These are phyloP conservation scores for Idaea straminata DNA, from an alignment of 2,888 invertebrate species.

Conservation along the genomic window DNA sequence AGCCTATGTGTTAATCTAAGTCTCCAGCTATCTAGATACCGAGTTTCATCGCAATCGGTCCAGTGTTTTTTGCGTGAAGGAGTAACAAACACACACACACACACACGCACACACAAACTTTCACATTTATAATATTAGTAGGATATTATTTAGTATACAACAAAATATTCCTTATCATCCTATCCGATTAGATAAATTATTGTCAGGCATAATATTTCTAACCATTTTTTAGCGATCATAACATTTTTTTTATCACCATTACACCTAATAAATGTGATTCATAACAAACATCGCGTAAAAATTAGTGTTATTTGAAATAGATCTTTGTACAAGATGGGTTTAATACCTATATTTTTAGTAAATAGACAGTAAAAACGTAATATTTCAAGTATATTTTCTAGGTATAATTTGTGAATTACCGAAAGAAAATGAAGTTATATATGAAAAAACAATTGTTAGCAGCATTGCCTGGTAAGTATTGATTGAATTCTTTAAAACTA, in stretches of 20 bases:
- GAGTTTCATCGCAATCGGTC: no score
- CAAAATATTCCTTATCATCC: neutral
- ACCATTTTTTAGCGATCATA: neutral
- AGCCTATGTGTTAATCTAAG: no score
- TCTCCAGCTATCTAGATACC: no score
- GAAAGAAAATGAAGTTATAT: neutral
- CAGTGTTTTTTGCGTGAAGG: no score
- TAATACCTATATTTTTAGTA: no score
- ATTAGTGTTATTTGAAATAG: neutral
- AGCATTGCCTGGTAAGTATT: neutral
- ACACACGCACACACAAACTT: no score
- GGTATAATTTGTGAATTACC: neutral
- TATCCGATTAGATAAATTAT: neutral
- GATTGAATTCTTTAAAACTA: neutral
- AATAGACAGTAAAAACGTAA: no score
- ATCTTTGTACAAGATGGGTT: no score
- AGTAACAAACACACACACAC: no score
- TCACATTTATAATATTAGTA: neutral
- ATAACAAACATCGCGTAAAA: neutral
- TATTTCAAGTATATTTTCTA: no score
- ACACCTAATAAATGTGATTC: neutral
- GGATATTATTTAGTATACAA: neutral
- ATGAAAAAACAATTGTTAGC: neutral
- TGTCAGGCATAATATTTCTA: neutral
- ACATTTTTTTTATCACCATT: neutral